These are phyloP conservation scores for Lamellibrachia luymesi DNA, from an alignment of 1,140 invertebrate genomes.

Conservation along the genomic window DNA sequence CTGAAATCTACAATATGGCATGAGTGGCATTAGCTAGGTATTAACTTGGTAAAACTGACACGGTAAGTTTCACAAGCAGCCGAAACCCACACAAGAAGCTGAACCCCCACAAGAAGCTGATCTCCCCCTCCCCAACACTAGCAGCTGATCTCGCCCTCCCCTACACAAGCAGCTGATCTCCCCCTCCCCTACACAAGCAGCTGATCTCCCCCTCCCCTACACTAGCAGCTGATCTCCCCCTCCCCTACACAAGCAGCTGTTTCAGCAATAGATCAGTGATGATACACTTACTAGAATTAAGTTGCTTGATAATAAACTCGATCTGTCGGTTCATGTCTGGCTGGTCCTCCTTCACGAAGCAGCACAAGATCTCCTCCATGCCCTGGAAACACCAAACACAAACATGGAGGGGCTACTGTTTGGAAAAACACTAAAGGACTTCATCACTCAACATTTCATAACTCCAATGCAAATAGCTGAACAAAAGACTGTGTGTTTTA, in stretches of 20 bases:
- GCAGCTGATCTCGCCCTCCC: too few relatives aligned
- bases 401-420: neutral
- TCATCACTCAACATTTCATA: neutral
- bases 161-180: neutral
- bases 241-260: neutral
- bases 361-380: constrained; percentile 58
- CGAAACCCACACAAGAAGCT: neutral
- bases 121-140: too few relatives aligned
- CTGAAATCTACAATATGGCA: too few relatives aligned
- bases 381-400: constrained; percentile 34
- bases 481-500: neutral
- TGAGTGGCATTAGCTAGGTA: too few relatives aligned
- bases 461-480: neutral
- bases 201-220: neutral
- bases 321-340: constrained; percentile 57
- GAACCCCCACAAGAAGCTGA: neutral
- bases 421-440: too few relatives aligned
- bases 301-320: constrained; percentile 60
- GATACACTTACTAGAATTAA: constrained; percentile 38
- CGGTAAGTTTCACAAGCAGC: too few relatives aligned
- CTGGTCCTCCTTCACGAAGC: constrained; percentile 56
- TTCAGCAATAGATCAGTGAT: too few relatives aligned
- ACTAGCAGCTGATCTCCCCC: neutral
- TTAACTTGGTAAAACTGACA: too few relatives aligned
- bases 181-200: neutral